These are phyloP conservation scores for Nematostella vectensis DNA, from an alignment of 92 coral and sea anemone genomes.

Conservation along the genomic window DNA sequence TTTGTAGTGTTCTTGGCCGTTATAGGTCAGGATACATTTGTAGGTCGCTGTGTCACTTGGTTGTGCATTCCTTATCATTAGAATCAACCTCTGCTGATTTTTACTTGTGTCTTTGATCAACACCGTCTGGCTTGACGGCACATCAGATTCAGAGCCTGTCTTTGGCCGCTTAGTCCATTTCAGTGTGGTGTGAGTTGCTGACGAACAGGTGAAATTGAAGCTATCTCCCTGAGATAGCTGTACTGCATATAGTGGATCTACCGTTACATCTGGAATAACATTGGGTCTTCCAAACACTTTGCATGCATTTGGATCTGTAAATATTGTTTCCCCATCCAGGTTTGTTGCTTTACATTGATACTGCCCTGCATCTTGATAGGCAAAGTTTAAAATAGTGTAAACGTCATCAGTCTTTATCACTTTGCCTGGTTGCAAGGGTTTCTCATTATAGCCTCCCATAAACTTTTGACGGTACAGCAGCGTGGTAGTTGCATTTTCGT, in stretches of 20 bases:
- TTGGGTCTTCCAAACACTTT: neutral
- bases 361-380: slow-evolving; percentile 8
- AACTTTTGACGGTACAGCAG: neutral
- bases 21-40: slow-evolving; percentile 7
- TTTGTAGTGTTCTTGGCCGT: too few relatives aligned
- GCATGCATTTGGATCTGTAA: neutral
- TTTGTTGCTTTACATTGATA: slow-evolving; percentile 18
- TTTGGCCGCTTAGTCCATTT: slow-evolving; percentile 7
- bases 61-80: slow-evolving; percentile 13
- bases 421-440: neutral
- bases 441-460: neutral
- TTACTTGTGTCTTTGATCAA: neutral
- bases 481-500: slow-evolving; percentile 7
- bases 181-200: neutral
- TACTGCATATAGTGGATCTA: slow-evolving; percentile 1
- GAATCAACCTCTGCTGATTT: neutral
- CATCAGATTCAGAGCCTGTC: neutral
- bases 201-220: slow-evolving; percentile 7
- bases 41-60: slow-evolving; percentile 7
- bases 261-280: neutral
- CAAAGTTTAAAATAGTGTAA: slow-evolving; percentile 1
- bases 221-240: slow-evolving; percentile 3
- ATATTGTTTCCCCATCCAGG: neutral
- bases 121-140: neutral
- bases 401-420: slow-evolving; percentile 2